Conservation (phyloP, 2,797 vertebrate species). For the Lagocephalus sceleratus region DNA sequence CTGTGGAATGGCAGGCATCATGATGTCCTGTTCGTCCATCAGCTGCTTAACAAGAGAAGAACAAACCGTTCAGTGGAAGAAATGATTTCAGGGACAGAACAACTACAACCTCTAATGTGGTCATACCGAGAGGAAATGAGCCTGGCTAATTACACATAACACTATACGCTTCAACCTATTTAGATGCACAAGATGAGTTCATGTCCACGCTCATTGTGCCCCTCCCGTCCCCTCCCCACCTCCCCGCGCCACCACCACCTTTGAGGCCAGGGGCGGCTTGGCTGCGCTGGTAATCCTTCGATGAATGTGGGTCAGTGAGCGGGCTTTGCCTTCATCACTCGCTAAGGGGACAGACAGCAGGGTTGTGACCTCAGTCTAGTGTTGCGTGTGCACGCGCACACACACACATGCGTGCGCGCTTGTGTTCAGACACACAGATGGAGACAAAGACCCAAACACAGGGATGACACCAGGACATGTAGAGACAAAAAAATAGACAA, state of each 20-base stretch:
- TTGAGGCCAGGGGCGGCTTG: constrained; percentile 49
- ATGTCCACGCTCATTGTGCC: constrained; percentile 23
- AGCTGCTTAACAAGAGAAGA: too few relatives aligned
- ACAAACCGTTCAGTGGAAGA: too few relatives aligned
- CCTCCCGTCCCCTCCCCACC: constrained; percentile 1
- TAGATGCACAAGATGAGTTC: constrained; percentile 19
- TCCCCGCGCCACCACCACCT: constrained; percentile 19
- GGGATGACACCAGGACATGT: background rate
- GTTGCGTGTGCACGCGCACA: constrained; percentile 11
- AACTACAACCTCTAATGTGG: too few relatives aligned
- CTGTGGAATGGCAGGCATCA: too few relatives aligned
- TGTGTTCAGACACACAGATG: constrained; percentile 9
- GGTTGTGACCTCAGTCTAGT: constrained; percentile 51
- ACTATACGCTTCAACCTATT: too few relatives aligned
- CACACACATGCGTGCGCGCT: constrained; percentile 16
- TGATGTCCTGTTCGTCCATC: too few relatives aligned
- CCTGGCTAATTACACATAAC: too few relatives aligned
- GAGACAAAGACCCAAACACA: constrained; percentile 35
- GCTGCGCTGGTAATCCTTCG: constrained; percentile 63
- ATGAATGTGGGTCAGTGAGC: constrained; percentile 72
- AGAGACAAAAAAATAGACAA: constrained; percentile 7
- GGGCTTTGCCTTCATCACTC: constrained; percentile 63
- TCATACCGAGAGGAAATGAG: too few relatives aligned
- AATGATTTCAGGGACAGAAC: too few relatives aligned
- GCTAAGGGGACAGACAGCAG: constrained; percentile 60